Percentiles rank a stretch among this genome's conserved stretches.
These are phyloP conservation scores for Arbacia lixula DNA, from an alignment of 53 echinoderm and acorn worm genomes.

Conservation along the genomic window DNA sequence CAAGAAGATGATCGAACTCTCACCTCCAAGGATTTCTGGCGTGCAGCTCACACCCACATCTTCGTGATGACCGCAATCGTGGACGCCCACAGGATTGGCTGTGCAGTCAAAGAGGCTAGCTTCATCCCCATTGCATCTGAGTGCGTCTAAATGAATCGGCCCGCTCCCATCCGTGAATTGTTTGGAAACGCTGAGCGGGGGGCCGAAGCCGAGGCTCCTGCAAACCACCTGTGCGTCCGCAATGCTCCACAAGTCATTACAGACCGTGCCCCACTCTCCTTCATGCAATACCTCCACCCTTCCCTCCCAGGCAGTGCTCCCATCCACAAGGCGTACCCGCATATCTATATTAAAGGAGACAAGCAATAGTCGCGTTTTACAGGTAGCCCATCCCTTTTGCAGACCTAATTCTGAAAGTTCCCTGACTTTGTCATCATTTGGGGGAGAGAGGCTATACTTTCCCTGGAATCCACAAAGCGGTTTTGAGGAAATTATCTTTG, in stretches of 20 bases:
- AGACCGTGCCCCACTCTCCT: not conserved
- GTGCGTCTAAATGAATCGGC: not conserved
- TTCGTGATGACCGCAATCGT: conserved; percentile 26
- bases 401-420: too few relatives aligned
- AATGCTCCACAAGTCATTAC: conserved; percentile 13
- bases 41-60: conserved; percentile 28
- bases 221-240: conserved; percentile 19
- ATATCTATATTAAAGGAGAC: too few relatives aligned
- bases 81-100: not conserved
- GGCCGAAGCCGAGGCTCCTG: conserved; percentile 3
- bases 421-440: too few relatives aligned
- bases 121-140: conserved; percentile 22
- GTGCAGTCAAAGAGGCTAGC: not conserved
- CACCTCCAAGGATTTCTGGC: too few relatives aligned
- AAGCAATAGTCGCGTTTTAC: too few relatives aligned
- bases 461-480: too few relatives aligned
- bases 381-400: too few relatives aligned
- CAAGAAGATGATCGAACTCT: too few relatives aligned
- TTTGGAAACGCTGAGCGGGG: not conserved
- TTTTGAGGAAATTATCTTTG: too few relatives aligned
- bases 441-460: too few relatives aligned
- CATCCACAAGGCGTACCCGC: not conserved
- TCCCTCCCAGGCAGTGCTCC: not conserved
- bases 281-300: not conserved
- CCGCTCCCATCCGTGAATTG: conserved; percentile 4